Base-by-base conservation (phyloP, 2,797 vertebrate species). In the Oryzias sinensis region DNA sequence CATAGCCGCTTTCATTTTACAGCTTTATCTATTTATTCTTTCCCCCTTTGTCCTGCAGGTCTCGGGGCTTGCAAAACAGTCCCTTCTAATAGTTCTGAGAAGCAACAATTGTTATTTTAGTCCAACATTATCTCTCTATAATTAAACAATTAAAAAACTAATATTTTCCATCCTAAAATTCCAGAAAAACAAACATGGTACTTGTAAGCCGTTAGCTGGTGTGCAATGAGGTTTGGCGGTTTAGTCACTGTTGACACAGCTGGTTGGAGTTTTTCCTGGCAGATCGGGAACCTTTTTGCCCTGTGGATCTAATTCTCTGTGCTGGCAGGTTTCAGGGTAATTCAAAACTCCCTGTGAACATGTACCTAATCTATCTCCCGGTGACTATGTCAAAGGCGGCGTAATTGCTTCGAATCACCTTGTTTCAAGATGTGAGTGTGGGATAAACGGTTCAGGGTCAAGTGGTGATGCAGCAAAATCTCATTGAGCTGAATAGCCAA, bases 161-260 rank as follows among this genome's bases (percentile, higher is more conserved):
- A 64, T 64, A 41, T 17, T 57, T 27, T 65, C 15, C 49, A 27
- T 61, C 43, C 11, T 17, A 5, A 43, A 46, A 40, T 27, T 18
- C 17, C 52, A 59, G 44, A 27, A 56, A 49, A 68, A 64, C 47
- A 76, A 74, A 68, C 53, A 43, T 0, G 14, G 42, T 45, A 27
- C 46, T 51, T 71, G 53, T 33, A 44, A 61, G 43, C 25, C 14
- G 41, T 43, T 20, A 59, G 58, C 27, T 42, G 18, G 25, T 53
- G 63, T 6, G 2, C 51, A 16, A 53, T n/a, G 40, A 41, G 2
- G 22, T 15, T 25, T 43, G 22, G 59, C 68, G 71, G 44, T 49
- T 64, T 70, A 65, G 44, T 40, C 20, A 15, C 8, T 80, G 81
- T 89, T 91, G 75, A 64, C 59, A 76, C 86, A 91, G 89, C 86